phyloP scores from a whole-genome alignment of 2,113 vertebrate species.

The Antechinus flavipes region DNA sequence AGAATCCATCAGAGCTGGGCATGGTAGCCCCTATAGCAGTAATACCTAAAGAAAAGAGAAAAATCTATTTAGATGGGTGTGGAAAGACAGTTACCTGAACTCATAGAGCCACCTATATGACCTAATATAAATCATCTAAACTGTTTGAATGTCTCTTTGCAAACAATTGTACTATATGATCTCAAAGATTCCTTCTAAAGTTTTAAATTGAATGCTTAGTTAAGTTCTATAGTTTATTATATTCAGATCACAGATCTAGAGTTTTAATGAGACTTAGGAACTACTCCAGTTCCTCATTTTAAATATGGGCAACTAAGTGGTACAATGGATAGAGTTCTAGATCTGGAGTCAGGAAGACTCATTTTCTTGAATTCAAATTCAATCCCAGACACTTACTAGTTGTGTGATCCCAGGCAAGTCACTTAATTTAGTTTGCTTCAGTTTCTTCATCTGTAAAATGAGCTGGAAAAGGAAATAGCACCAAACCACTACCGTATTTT shows the following conservation, averaged over 20 bases:
- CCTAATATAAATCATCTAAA: background rate
- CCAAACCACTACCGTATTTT: background rate
- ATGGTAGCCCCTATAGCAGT: background rate
- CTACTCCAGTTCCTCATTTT: background rate
- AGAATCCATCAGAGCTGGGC: background rate
- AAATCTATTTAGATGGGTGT: background rate
- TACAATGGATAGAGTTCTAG: background rate
- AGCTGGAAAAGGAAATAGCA: background rate
- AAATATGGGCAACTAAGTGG: background rate
- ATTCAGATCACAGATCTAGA: background rate
- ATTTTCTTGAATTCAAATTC: background rate
- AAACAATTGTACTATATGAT: background rate
- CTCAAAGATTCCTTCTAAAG: background rate
- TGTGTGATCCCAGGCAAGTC: background rate
- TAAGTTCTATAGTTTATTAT: background rate
- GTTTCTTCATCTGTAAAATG: background rate
- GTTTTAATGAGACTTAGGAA: background rate
- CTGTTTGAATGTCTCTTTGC: background rate
- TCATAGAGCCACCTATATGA: background rate
- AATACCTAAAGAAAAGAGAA: background rate
- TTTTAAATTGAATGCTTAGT: background rate
- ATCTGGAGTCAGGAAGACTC: background rate
- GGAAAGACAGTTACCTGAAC: background rate
- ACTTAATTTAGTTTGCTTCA: background rate
- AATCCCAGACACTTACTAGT: background rate